phyloP scores from a whole-genome alignment of 2,888 invertebrate species.

The Acanthosepion esculentum region DNA sequence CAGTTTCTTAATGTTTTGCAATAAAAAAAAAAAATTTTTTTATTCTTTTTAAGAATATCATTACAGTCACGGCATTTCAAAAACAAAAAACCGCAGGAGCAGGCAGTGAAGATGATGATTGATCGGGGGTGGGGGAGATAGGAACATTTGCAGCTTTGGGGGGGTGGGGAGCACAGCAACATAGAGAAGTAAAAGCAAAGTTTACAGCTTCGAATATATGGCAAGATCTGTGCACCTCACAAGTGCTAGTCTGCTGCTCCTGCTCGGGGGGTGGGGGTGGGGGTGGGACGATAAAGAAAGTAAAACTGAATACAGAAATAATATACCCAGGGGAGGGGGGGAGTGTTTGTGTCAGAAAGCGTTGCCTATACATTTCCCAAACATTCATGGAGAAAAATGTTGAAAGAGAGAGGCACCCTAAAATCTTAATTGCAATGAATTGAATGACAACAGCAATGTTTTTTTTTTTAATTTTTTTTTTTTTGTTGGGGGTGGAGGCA shows the following conservation, averaged over 20 bases:
- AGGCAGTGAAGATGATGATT: slow-evolving; percentile 13
- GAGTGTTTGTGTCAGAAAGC: background rate
- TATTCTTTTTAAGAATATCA: background rate
- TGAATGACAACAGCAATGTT: background rate
- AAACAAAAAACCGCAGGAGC: background rate
- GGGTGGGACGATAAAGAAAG: background rate
- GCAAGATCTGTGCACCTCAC: background rate
- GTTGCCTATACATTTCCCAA: background rate
- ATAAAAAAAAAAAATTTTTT: background rate
- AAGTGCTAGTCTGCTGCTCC: background rate
- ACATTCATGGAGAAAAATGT: background rate
- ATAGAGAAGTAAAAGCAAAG: background rate
- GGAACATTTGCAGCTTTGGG: background rate
- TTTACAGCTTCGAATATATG: background rate
- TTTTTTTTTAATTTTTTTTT: background rate
- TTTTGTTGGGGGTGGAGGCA: background rate
- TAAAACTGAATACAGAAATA: background rate
- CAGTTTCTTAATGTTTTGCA: background rate
- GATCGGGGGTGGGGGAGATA: background rate
- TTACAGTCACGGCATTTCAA: background rate
- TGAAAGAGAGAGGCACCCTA: background rate
- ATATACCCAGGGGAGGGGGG: background rate
- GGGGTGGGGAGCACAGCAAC: background rate
- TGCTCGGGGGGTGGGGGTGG: background rate
- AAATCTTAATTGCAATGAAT: too few relatives aligned